Percentiles rank a stretch among this genome's conserved stretches.
Conservation (phyloP, 2,797 vertebrate genomes). For the Arrhamphus sclerolepis region DNA sequence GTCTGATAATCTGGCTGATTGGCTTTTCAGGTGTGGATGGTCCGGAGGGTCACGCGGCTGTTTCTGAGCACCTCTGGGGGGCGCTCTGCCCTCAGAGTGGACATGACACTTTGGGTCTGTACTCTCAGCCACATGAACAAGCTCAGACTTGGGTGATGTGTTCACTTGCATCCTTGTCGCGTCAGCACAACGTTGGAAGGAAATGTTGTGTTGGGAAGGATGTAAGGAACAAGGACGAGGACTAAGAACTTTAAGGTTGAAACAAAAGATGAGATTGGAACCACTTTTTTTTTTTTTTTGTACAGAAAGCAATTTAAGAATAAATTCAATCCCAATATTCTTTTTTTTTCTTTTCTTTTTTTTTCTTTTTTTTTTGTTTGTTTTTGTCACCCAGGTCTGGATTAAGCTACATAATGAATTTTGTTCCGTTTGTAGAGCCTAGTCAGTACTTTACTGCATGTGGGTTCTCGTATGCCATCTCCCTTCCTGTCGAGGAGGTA, state of each 20-base stretch:
- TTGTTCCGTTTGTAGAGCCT: conserved; percentile 7
- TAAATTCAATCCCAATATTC: neutral
- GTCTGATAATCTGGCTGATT: conserved; percentile 47
- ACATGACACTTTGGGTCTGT: conserved; percentile 73
- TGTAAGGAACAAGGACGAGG: conserved; percentile 1
- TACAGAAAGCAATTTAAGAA: neutral
- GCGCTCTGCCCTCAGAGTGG: conserved; percentile 72
- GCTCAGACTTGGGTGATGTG: conserved; percentile 58
- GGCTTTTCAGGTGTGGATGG: conserved; percentile 71
- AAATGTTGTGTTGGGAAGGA: conserved; percentile 19
- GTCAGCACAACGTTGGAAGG: neutral
- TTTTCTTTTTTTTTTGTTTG: neutral
- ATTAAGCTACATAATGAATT: conserved; percentile 17
- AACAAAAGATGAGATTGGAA: neutral
- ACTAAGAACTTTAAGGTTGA: neutral
- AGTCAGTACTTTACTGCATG: conserved; percentile 2
- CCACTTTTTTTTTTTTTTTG: no score
- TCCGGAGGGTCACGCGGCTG: conserved; percentile 60
- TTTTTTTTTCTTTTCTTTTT: conserved; percentile 2
- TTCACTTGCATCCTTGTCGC: conserved; percentile 28
- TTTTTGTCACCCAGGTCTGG: conserved; percentile 52
- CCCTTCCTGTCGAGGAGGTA: conserved; percentile 15
- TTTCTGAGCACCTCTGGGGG: conserved; percentile 71
- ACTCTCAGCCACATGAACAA: conserved; percentile 43
- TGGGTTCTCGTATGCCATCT: conserved; percentile 2